Percentiles rank a stretch among this genome's conserved stretches.
These are phyloP conservation scores for Poecile montanus DNA, from an alignment of 2,797 vertebrate genomes.

Conservation along the genomic window DNA sequence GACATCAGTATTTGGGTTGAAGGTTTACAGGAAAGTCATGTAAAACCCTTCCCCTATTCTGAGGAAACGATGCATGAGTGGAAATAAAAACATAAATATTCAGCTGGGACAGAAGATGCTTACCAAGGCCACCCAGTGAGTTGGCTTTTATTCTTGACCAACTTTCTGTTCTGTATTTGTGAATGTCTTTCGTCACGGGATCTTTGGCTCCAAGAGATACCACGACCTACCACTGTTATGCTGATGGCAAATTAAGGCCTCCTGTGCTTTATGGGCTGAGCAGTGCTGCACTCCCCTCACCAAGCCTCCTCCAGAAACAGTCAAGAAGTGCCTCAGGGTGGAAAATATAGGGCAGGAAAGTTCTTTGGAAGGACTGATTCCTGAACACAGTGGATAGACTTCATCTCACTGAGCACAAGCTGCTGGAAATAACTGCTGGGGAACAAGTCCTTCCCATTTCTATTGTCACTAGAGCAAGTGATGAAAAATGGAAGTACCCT, in stretches of 20 bases:
- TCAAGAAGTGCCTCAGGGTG: not conserved
- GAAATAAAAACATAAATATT: conserved; percentile 27
- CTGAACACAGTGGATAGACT: not conserved
- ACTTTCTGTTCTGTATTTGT: not conserved
- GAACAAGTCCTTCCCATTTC: not conserved
- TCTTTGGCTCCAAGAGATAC: not conserved
- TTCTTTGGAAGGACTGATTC: not conserved
- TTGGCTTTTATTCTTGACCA: conserved; percentile 4
- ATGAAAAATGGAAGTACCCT: not conserved
- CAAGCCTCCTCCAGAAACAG: not conserved
- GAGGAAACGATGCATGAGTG: not conserved
- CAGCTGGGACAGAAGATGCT: not conserved
- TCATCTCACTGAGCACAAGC: not conserved
- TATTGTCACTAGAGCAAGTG: not conserved
- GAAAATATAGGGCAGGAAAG: not conserved
- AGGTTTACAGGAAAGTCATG: not conserved
- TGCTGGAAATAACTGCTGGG: not conserved
- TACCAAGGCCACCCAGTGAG: conserved; percentile 39
- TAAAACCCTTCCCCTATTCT: not conserved
- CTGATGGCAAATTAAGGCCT: not conserved
- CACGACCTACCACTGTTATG: not conserved
- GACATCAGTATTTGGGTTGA: not conserved
- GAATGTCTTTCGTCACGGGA: not conserved
- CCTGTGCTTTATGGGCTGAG: not conserved
- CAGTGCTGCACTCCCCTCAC: not conserved